A percentile compares a stretch with the other conserved stretches of the same genome.
Conservation (phyloP, 1,140 invertebrate species). For the Meloidogyne hapla region DNA sequence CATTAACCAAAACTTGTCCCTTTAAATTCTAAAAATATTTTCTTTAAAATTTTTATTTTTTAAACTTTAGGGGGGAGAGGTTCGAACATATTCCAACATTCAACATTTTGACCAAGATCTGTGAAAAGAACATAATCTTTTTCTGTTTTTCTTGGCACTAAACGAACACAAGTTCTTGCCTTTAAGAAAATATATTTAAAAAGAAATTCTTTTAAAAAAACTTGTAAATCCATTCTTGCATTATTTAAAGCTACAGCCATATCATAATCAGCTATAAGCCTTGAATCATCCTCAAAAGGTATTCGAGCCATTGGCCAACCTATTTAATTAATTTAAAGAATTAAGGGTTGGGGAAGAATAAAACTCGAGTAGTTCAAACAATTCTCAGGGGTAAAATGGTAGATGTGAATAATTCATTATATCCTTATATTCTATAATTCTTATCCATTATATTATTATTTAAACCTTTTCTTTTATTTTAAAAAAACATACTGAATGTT, state of each 20-base stretch:
- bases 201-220: not conserved
- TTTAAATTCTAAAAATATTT: slow-evolving; percentile 11
- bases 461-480: not conserved
- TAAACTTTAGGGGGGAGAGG: slow-evolving; percentile 37
- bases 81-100: slow-evolving; percentile 54
- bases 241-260: slow-evolving; percentile 50
- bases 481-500: slow-evolving; percentile 5
- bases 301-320: slow-evolving; percentile 50
- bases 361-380: too few relatives aligned
- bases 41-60: not conserved
- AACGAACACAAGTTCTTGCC: slow-evolving; percentile 47
- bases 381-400: too few relatives aligned
- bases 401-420: too few relatives aligned
- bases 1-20: slow-evolving; percentile 32
- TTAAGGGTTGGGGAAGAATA: too few relatives aligned
- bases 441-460: too few relatives aligned
- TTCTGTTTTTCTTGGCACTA: slow-evolving; percentile 41
- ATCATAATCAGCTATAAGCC: slow-evolving; percentile 40
- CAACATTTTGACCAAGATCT: slow-evolving; percentile 42
- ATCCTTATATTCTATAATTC: too few relatives aligned
- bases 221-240: slow-evolving; percentile 50
- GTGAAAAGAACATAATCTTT: slow-evolving; percentile 48
- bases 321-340: not conserved
- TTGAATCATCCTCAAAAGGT: slow-evolving; percentile 46
- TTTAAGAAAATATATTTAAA: slow-evolving; percentile 29